Conservation (phyloP, 2,888 invertebrate species). For the Dryomyza anilis region DNA sequence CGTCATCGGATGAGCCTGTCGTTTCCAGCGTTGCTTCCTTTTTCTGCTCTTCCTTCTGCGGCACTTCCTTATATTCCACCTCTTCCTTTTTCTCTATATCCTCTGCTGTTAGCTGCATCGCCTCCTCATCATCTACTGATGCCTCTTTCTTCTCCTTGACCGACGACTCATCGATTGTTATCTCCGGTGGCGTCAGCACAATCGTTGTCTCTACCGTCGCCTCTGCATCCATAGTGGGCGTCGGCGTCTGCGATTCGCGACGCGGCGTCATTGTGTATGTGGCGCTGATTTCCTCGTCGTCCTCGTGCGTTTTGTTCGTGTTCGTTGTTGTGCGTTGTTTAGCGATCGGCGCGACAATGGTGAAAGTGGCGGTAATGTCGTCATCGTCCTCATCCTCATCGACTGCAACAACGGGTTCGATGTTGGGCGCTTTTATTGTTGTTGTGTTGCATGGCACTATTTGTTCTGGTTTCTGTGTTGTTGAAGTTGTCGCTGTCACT, state of each 20-base stretch:
- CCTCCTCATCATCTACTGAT: slow-evolving; percentile 18
- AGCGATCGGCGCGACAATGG: slow-evolving; percentile 46
- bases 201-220: slow-evolving; percentile 40
- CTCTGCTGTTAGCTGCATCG: slow-evolving; percentile 13
- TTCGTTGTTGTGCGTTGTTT: slow-evolving; percentile 14
- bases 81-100: background rate
- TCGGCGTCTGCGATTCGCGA: slow-evolving; percentile 40
- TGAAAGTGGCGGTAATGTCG: slow-evolving; percentile 55
- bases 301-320: slow-evolving; percentile 26
- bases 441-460: slow-evolving; percentile 35
- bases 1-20: background rate
- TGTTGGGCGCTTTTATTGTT: slow-evolving; percentile 22
- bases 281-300: slow-evolving; percentile 47
- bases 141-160: background rate
- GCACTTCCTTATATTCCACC: slow-evolving; percentile 1
- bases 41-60: slow-evolving; percentile 31
- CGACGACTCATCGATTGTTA: slow-evolving; percentile 34
- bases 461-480: too few species aligned
- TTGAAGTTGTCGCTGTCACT: slow-evolving; percentile 50
- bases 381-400: slow-evolving; percentile 36
- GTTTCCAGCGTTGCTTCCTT: slow-evolving; percentile 16
- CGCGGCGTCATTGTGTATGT: slow-evolving; percentile 52
- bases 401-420: slow-evolving; percentile 44
- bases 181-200: slow-evolving; percentile 40
- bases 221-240: slow-evolving; percentile 26